These are phyloP conservation scores for Microtus oregoni DNA, from an alignment of 2,113 vertebrate species.

Conservation along the genomic window DNA sequence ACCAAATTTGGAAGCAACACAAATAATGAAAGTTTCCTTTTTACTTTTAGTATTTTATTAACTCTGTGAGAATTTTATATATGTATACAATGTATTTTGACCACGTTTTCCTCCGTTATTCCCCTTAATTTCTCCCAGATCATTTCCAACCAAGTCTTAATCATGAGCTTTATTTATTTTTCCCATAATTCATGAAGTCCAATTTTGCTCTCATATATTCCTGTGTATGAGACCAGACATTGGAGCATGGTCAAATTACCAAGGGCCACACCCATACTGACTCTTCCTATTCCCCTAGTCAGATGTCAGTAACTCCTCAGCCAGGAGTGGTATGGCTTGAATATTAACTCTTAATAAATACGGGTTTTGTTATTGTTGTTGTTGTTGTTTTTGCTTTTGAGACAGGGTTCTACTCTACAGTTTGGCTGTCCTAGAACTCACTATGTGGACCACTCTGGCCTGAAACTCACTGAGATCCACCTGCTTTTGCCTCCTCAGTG, in stretches of 20 bases:
- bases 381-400: too few relatives aligned
- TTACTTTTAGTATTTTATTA: neutral
- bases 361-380: too few relatives aligned
- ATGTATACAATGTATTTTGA: neutral
- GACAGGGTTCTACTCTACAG: too few relatives aligned
- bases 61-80: neutral
- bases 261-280: neutral
- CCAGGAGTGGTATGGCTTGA: neutral
- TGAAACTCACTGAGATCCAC: too few relatives aligned
- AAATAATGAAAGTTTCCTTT: neutral
- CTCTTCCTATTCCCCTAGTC: neutral
- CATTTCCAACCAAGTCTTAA: accelerated
- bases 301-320: neutral
- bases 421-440: too few relatives aligned
- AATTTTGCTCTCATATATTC: neutral
- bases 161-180: neutral
- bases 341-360: neutral
- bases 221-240: neutral
- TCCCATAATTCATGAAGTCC: neutral
- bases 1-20: neutral
- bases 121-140: neutral
- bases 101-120: neutral
- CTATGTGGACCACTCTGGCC: too few relatives aligned
- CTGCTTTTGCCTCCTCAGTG: too few relatives aligned
- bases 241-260: neutral